These are phyloP conservation scores for Doryteuthis pealeii DNA, from an alignment of 1,140 invertebrate genomes.

Conservation along the genomic window DNA sequence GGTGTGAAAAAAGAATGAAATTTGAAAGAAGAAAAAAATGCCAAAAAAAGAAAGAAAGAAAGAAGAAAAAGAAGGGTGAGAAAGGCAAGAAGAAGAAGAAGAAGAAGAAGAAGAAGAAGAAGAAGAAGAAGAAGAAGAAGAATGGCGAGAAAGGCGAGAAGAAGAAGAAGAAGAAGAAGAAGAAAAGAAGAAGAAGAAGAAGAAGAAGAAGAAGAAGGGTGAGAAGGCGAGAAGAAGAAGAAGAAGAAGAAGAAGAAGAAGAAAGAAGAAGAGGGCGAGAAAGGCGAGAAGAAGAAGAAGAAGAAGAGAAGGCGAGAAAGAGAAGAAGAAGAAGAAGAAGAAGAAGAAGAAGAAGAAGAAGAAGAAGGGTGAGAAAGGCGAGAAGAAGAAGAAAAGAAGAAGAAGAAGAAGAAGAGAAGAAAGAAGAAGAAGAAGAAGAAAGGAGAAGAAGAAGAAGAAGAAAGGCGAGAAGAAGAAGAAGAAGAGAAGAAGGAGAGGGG, in stretches of 20 bases:
- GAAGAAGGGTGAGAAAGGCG: too few species aligned
- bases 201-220: constrained; percentile 7
- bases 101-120: not conserved
- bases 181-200: not conserved
- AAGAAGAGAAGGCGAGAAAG: too few species aligned
- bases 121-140: not conserved
- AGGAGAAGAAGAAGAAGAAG: not conserved
- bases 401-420: not conserved
- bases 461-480: too few species aligned
- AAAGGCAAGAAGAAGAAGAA: too few species aligned
- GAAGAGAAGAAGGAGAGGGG: too few species aligned
- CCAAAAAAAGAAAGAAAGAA: too few species aligned
- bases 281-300: too few species aligned
- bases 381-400: too few species aligned
- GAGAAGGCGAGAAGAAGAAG: constrained; percentile 9
- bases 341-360: constrained; percentile 2
- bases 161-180: not conserved
- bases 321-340: not conserved
- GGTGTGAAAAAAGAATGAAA: too few species aligned
- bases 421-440: not conserved
- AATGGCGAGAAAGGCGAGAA: too few species aligned
- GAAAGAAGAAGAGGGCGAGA: not conserved
- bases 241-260: not conserved
- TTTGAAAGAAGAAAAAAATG: too few species aligned
- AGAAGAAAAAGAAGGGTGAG: too few species aligned